Conservation (phyloP, 2,113 vertebrate genomes). For the Dromaius novaehollandiae region DNA sequence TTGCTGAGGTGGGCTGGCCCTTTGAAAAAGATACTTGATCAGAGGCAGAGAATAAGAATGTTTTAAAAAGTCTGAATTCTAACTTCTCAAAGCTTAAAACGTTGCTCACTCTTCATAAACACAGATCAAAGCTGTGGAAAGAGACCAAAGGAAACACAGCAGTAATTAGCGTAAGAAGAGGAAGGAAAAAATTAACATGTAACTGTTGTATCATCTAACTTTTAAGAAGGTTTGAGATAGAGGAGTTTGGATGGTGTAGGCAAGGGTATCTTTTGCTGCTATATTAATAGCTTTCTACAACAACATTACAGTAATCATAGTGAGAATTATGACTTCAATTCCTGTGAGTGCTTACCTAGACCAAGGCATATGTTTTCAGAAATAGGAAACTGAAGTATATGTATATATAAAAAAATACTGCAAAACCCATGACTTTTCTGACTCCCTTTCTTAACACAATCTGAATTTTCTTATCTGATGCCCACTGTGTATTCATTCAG, state of each 20-base stretch:
- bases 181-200: neutral
- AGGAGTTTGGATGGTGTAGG: neutral
- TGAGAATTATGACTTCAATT: neutral
- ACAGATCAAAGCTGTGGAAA: neutral
- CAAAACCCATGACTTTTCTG: neutral
- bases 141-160: neutral
- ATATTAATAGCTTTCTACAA: neutral
- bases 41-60: neutral
- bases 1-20: neutral
- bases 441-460: accelerated
- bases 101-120: neutral
- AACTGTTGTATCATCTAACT: neutral
- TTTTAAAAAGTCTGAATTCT: neutral
- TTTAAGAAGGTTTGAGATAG: neutral
- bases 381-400: neutral
- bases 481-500: neutral
- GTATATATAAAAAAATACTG: neutral
- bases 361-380: too few species aligned
- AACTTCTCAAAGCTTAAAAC: neutral
- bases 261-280: neutral
- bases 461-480: neutral
- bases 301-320: neutral
- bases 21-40: neutral
- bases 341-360: neutral
- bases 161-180: neutral